Conservation (phyloP, 2,113 vertebrate genomes). For the Pycnonotus jocosus region DNA sequence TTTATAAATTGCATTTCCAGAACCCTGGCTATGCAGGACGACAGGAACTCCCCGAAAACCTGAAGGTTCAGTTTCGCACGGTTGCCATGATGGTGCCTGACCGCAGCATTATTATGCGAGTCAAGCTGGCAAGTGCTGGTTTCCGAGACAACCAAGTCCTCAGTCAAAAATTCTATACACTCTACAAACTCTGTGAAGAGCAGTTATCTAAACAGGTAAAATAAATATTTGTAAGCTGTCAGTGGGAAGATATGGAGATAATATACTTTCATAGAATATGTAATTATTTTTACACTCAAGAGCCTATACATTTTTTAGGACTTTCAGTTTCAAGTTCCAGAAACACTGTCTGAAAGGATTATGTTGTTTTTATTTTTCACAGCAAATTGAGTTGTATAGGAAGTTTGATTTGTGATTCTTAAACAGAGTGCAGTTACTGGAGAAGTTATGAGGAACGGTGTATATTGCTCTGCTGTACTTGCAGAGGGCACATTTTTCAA, state of each 20-base stretch:
- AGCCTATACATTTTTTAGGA: not conserved
- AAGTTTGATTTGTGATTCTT: not conserved
- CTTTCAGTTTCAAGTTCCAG: not conserved
- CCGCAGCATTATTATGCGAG: constrained; percentile 71
- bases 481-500: not conserved
- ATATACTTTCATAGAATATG: not conserved
- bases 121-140: constrained; percentile 72
- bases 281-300: not conserved
- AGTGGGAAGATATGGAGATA: not conserved
- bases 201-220: constrained; percentile 73
- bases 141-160: constrained; percentile 71
- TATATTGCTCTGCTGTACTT: not conserved
- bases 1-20: constrained; percentile 11
- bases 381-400: not conserved
- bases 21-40: constrained; percentile 71
- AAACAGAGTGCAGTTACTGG: not conserved
- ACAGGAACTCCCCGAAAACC: constrained; percentile 71
- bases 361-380: not conserved
- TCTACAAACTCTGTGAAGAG: constrained; percentile 73
- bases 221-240: constrained; percentile 29
- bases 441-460: not conserved
- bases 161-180: constrained; percentile 69
- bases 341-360: not conserved
- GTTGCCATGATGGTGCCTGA: constrained; percentile 76
- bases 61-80: constrained; percentile 71